phyloP scores from a whole-genome alignment of 2,797 vertebrate species.

The Muraenolepis orangiensis region DNA sequence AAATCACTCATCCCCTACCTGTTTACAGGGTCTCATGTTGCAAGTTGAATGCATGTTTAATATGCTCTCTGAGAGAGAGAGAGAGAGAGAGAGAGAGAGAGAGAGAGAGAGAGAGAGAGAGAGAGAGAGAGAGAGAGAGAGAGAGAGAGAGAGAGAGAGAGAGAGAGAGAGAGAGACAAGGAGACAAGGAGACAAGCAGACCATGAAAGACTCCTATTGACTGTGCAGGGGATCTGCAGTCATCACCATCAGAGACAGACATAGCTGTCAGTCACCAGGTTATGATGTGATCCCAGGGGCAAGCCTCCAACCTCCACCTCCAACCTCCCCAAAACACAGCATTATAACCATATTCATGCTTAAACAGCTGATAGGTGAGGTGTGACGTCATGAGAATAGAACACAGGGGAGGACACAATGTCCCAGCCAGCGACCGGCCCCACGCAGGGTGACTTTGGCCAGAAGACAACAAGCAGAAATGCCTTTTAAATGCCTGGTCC shows the following conservation, averaged over 20 bases:
- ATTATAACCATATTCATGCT: background rate
- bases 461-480: no score
- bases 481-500: no score
- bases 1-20: constrained; percentile 44
- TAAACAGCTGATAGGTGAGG: no score
- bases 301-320: background rate
- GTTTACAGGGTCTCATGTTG: constrained; percentile 77
- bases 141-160: background rate
- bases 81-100: background rate
- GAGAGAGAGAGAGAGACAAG: constrained; percentile 22
- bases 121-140: background rate
- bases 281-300: background rate
- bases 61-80: no score
- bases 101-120: no score
- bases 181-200: background rate
- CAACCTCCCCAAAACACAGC: background rate
- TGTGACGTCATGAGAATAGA: no score
- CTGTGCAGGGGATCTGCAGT: constrained; percentile 19
- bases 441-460: no score
- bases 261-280: constrained; percentile 28
- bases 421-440: no score
- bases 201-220: constrained; percentile 59
- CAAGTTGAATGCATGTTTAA: constrained; percentile 78
- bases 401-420: no score
- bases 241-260: constrained; percentile 23